Percentiles rank a stretch among this genome's conserved stretches.
Conservation (phyloP, 2,888 invertebrate genomes). For the Aporophyla lueneburgensis region DNA sequence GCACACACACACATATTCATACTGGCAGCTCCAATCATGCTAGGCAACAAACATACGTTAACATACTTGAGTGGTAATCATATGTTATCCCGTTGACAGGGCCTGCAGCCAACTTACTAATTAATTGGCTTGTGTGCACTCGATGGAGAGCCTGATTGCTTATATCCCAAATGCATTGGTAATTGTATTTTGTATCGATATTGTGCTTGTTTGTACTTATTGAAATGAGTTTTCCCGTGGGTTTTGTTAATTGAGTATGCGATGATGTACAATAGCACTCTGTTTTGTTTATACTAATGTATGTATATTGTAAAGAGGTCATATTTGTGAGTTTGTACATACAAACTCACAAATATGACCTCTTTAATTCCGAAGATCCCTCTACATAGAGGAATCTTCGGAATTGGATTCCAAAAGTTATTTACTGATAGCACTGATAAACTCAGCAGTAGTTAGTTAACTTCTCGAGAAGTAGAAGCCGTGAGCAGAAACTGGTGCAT, state of each 20-base stretch:
- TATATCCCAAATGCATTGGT: conserved; percentile 51
- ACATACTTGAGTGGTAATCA: conserved; percentile 6
- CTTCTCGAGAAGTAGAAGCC: too few relatives aligned
- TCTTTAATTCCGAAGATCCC: too few relatives aligned
- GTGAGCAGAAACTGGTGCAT: too few relatives aligned
- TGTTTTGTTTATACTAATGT: not conserved
- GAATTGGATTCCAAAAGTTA: too few relatives aligned
- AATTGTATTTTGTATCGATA: conserved; percentile 29
- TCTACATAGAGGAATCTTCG: too few relatives aligned
- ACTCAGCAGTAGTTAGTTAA: too few relatives aligned
- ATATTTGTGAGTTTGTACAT: too few relatives aligned
- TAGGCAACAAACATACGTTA: conserved; percentile 9
- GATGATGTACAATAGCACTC: not conserved
- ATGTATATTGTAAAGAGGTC: not conserved
- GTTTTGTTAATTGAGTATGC: not conserved
- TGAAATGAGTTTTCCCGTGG: conserved; percentile 4
- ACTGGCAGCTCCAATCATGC: conserved; percentile 3
- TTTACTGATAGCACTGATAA: too few relatives aligned
- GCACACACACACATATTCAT: not conserved
- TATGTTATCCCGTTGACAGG: conserved; percentile 34
- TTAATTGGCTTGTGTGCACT: conserved; percentile 36
- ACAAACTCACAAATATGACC: too few relatives aligned
- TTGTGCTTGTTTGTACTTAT: conserved; percentile 11
- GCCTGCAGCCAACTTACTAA: conserved; percentile 25
- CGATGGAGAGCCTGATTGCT: conserved; percentile 34